Evolutionary conservation across 1,140 invertebrate species (phyloP), one percentile per base, ranked within the genome.

Genomic region (Aphidius ervi): DNA sequence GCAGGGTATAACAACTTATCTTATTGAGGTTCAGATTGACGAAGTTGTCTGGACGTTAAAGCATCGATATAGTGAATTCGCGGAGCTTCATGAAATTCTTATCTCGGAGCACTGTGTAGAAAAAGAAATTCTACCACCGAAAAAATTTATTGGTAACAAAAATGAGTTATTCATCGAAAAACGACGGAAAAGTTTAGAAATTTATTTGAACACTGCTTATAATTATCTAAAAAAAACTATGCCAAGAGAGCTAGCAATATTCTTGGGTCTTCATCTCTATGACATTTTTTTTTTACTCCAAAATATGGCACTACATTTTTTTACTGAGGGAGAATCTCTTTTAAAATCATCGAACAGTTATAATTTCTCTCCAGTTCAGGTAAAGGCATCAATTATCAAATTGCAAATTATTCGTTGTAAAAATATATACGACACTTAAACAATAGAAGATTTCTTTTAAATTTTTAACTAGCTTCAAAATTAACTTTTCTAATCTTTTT

Each of bases 51-150:
- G 94, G 94, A 85, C 80, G 47, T 87, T 96, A 1, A 86, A 85
- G 66, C 89, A 93, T 71, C 71, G 94, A 54, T 97, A 95, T 76
- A 93, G 86, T 71, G 92, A 95, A 67, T 97, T 97, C 77, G 86
- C 87, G 56, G 89, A 92, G 47, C 82, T 97, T 5, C 91, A 97
- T 73, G 89, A 93, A 10, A 88, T 87, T 70, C 82, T 97, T 6
- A 86, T 92, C 0, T 67, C 77, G 23, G 89, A 92, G 65, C 87
- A 91, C 73, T 87, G 90, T 16, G 86, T 94, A 1, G 84, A 86
- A 23, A 93, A 91, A 74, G 92, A 92, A 67, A 82, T 94, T 58
- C 73, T 97, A 9, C 95, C 95, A 16, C 92, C 93, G 5, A 97
- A 97, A 74, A 95, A 95, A 79, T 82, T 95, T 0, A 86, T 92